These are phyloP conservation scores for Nyctalus aviator DNA, from an alignment of 2,797 vertebrate species.

Conservation along the genomic window DNA sequence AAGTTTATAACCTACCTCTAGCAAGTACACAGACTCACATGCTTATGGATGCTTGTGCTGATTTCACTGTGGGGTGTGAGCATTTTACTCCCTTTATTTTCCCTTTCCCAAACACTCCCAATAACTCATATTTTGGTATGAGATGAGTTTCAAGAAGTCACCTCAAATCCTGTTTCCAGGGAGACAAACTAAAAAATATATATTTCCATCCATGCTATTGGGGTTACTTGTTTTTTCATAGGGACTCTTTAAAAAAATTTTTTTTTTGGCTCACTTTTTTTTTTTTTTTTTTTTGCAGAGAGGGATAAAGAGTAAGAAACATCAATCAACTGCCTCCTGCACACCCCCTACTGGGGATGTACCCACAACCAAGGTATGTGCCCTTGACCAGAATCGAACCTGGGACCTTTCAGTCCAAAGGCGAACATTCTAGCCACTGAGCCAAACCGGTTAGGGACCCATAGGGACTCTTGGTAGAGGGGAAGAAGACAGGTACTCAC, in stretches of 20 bases:
- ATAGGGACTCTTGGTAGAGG: accelerated
- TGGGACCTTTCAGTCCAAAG: too few species aligned
- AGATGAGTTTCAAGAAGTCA: background rate
- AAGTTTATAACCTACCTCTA: background rate
- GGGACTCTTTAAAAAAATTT: background rate
- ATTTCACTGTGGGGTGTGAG: background rate
- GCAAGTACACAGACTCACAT: background rate
- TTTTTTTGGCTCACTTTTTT: too few species aligned
- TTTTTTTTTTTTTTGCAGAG: too few species aligned
- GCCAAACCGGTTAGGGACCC: background rate
- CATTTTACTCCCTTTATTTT: background rate
- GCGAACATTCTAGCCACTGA: too few species aligned
- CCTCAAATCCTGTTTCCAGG: background rate
- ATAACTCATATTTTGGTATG: background rate
- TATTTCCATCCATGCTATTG: background rate
- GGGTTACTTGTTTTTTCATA: background rate
- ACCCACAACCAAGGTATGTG: too few species aligned
- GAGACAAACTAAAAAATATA: background rate
- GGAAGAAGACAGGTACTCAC: constrained; percentile 88
- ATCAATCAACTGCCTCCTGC: too few species aligned
- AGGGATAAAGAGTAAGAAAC: too few species aligned
- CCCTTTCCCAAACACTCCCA: background rate
- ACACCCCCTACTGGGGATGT: too few species aligned
- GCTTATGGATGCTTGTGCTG: background rate
- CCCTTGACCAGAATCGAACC: too few species aligned